These are phyloP conservation scores for Decapterus maruadsi DNA, from an alignment of 2,797 vertebrate genomes.

Conservation along the genomic window DNA sequence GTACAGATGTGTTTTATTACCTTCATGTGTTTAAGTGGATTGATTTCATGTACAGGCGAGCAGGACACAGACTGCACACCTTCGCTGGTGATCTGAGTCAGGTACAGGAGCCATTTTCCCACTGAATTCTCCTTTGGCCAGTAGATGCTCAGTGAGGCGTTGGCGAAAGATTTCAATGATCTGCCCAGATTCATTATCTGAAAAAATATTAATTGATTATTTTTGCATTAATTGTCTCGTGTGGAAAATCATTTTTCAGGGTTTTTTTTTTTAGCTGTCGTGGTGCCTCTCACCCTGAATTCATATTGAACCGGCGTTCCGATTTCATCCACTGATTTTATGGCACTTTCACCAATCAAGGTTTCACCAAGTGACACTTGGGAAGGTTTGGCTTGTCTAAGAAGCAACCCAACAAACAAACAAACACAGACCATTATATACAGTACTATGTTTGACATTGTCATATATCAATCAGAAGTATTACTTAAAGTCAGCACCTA, in stretches of 20 bases:
- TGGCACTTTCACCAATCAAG: conserved; percentile 84
- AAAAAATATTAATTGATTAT: not conserved
- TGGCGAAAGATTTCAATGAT: conserved; percentile 91
- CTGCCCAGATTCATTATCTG: conserved; percentile 93
- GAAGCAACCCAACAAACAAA: conserved; percentile 16
- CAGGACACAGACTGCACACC: conserved; percentile 88
- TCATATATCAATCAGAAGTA: not conserved
- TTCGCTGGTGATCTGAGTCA: conserved; percentile 88
- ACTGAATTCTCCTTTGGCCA: conserved; percentile 92
- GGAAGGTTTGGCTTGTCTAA: conserved; percentile 90
- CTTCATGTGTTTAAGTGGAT: conserved; percentile 74
- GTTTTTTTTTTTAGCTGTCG: too few relatives aligned
- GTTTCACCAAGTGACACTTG: conserved; percentile 90
- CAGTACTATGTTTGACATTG: not conserved
- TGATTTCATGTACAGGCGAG: conserved; percentile 85
- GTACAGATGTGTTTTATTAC: conserved; percentile 32
- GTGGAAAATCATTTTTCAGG: too few relatives aligned
- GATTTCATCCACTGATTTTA: conserved; percentile 89
- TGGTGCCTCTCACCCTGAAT: conserved; percentile 85
- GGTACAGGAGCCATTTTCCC: conserved; percentile 92
- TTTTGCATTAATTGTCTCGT: too few relatives aligned
- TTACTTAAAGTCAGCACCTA: conserved; percentile 75
- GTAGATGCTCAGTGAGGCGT: conserved; percentile 89
- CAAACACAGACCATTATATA: not conserved
- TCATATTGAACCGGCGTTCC: conserved; percentile 90